These are phyloP conservation scores for Drosophila quadrilineata DNA, from an alignment of 1,140 invertebrate species.

Conservation along the genomic window DNA sequence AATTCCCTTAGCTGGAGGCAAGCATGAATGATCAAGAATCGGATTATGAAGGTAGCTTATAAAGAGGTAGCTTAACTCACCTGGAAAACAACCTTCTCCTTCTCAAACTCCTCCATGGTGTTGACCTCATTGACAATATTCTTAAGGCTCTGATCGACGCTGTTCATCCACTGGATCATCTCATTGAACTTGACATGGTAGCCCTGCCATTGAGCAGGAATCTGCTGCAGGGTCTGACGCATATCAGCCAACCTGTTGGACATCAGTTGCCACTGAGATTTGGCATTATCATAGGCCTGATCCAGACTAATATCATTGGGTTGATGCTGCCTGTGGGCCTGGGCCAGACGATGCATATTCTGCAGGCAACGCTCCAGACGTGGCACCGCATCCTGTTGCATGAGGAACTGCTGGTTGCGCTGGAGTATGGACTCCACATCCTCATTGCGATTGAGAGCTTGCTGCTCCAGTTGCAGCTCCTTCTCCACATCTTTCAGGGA, in stretches of 20 bases:
- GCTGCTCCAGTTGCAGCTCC: slow-evolving; percentile 92
- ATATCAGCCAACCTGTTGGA: slow-evolving; percentile 87
- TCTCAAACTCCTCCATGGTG: slow-evolving; percentile 93
- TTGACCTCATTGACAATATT: slow-evolving; percentile 92
- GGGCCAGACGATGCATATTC: slow-evolving; percentile 87
- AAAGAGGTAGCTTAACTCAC: no score
- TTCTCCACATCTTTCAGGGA: slow-evolving; percentile 94
- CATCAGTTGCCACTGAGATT: slow-evolving; percentile 88
- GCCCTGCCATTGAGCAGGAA: slow-evolving; percentile 94
- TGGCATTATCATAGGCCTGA: slow-evolving; percentile 86
- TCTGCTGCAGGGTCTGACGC: slow-evolving; percentile 89
- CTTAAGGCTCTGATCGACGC: slow-evolving; percentile 90
- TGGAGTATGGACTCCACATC: slow-evolving; percentile 89
- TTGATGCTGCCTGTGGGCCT: slow-evolving; percentile 85
- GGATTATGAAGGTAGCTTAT: no score
- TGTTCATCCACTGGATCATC: slow-evolving; percentile 95
- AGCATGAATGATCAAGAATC: slow-evolving; percentile 28
- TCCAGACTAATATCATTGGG: slow-evolving; percentile 85
- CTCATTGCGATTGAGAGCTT: slow-evolving; percentile 92
- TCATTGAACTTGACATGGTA: slow-evolving; percentile 92
- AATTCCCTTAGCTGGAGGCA: slow-evolving; percentile 83
- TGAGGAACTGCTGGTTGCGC: slow-evolving; percentile 90
- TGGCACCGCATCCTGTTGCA: slow-evolving; percentile 85
- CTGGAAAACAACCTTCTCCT: slow-evolving; percentile 93
- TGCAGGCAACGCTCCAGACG: slow-evolving; percentile 89